phyloP scores from a whole-genome alignment of 1,140 invertebrate species.

The Whitmania pigra region DNA sequence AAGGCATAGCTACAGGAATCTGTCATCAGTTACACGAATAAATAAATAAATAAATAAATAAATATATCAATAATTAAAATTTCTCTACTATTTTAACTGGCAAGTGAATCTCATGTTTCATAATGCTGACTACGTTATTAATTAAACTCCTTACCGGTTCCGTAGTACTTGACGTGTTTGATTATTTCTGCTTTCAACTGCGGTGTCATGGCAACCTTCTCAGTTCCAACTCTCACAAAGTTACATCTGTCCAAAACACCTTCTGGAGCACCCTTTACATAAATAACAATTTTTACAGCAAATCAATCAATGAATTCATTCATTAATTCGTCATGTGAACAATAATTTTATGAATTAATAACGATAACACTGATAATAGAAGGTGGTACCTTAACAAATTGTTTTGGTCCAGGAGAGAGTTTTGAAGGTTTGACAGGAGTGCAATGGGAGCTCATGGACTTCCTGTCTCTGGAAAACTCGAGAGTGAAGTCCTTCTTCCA shows the following conservation, averaged over 20 bases:
- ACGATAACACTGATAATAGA: too few relatives aligned
- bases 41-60: too few relatives aligned
- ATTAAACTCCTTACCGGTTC: constrained; percentile 57
- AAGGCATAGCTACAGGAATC: too few relatives aligned
- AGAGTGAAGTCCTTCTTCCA: constrained; percentile 76
- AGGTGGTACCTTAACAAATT: constrained; percentile 69
- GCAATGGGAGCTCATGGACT: constrained; percentile 98
- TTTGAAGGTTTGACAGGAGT: constrained; percentile 75
- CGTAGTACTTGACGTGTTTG: constrained; percentile 82
- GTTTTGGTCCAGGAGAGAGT: constrained; percentile 71
- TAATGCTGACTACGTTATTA: too few relatives aligned
- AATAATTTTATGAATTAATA: too few relatives aligned
- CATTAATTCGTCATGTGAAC: too few relatives aligned
- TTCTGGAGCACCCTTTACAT: constrained; percentile 74
- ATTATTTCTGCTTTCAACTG: constrained; percentile 84
- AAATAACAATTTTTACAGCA: not conserved
- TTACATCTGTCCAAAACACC: constrained; percentile 94
- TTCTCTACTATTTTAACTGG: too few relatives aligned
- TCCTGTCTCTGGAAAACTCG: constrained; percentile 98
- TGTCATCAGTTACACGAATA: too few relatives aligned
- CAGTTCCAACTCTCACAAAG: constrained; percentile 78
- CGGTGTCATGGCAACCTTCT: constrained; percentile 79
- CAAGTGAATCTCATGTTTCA: too few relatives aligned
- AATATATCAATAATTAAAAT: too few relatives aligned
- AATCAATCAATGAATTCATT: too few relatives aligned